Evolutionary conservation across 2,113 vertebrate genomes (phyloP), one percentile per base, ranked within the genome.

Genomic region (Gorsachius goisagi): DNA sequence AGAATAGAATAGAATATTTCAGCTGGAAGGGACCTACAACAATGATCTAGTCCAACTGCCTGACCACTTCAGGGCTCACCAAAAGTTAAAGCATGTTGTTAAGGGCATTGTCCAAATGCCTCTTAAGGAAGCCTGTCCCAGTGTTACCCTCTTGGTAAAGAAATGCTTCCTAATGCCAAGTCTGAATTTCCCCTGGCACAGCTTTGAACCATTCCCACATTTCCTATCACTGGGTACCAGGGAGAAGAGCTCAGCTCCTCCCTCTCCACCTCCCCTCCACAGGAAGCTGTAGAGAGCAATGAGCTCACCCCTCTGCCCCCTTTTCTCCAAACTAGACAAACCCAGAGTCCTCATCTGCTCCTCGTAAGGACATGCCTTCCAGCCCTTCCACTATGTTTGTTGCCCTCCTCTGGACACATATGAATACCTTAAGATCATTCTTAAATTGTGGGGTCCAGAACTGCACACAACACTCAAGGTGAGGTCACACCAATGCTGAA

Each of bases 401-500:
- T 72, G 8, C 21, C 11, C 30, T 12, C 7, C 8, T 41, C 55
- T n/a, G 66, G 35, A 71, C 1, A 4, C 24, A 8, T 44, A 30
- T 7, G 5, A 62, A 15, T 4, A 41, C 30, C 13, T 45, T 22
- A 8, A 23, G 4, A 7, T 39, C 14, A 10, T 59, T 59, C 30
- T 50, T 41, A 28, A 60, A 33, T 60, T 22, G 6, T 33, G 13
- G 8, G 27, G 7, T 44, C 21, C 22, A 59, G 27, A 69, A 82
- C 22, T 10, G 8, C n/a, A 39, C 28, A 59, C 5, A 20, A 6
- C 13, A 32, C 28, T 39, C 27, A 27, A 50, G 8, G 44, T 49
- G n/a, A 68, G 41, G 33, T 9, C 5, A 1, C 52, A 30, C 3
- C 20, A 32, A 3, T 1, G 3, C 26, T 49, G 9, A 49, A 58